Conservation (phyloP, 2,888 invertebrate genomes). For the Toxonevra muliebris region DNA sequence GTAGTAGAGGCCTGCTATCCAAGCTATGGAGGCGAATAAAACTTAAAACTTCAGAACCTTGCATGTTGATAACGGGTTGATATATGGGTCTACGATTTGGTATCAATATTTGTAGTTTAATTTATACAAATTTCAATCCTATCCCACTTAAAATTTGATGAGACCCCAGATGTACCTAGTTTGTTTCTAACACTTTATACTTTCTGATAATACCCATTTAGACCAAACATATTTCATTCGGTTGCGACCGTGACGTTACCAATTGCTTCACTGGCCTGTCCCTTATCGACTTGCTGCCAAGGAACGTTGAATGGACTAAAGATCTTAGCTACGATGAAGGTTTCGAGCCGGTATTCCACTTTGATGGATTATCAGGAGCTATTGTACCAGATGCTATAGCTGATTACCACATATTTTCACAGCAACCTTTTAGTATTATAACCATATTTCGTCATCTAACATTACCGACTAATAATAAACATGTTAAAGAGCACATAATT, state of each 20-base stretch:
- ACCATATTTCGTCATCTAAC: constrained; percentile 96
- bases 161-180: not conserved
- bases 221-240: constrained; percentile 86
- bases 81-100: too few species aligned
- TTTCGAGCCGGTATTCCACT: constrained; percentile 92
- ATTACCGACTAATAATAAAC: constrained; percentile 78
- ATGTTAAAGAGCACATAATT: constrained; percentile 94
- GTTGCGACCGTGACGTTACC: constrained; percentile 86
- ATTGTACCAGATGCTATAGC: constrained; percentile 82
- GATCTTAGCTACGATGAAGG: constrained; percentile 85
- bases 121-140: too few species aligned
- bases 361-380: constrained; percentile 92
- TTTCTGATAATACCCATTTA: constrained; percentile 35
- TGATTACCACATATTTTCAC: constrained; percentile 72
- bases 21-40: too few species aligned
- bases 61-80: too few species aligned
- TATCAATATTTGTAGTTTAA: too few species aligned
- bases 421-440: constrained; percentile 86
- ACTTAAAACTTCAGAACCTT: too few species aligned
- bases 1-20: too few species aligned
- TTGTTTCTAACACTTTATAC: not conserved
- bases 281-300: constrained; percentile 58
- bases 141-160: too few species aligned
- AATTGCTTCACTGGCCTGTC: constrained; percentile 57
- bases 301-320: constrained; percentile 82